Evolutionary conservation across 2,797 vertebrate species (phyloP), one percentile per base, ranked within the genome.

Genomic region (Sebastes trivittatus): DNA sequence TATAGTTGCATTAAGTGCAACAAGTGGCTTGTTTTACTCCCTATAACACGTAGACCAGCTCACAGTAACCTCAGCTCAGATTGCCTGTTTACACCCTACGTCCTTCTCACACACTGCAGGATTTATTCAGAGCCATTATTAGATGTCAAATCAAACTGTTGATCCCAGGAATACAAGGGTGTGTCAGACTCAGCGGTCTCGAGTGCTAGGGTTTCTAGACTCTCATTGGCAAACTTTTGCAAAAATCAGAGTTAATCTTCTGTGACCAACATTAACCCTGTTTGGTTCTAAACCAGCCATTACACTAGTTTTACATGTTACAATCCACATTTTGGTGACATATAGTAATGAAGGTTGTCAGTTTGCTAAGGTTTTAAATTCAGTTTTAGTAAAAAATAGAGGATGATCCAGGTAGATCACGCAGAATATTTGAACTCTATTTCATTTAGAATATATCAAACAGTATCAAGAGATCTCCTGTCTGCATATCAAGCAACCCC

Each of bases 1-100:
- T 14, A 25, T 23, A 0, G 29, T 32, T 60, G 29, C 58, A 29
- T 29, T 0, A 29, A 10, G 0, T 36, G 32, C 34, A 64, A 10
- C 62, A 64, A 3, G 36, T 64, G 54, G 54, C 54, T 23, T 23
- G 54, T 6, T 25, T 56, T 23, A 23, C 54, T 11, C 22, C 11
- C 10, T 56, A 13, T 7, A 56, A 56, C 11, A n/a, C 49, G 0
- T 7, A 46, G 42, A 46, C 16, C 18, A 52, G 49, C 49, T 46
- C 16, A 60, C 27, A 32, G 59, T 20, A n/a, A 62, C 60, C 10
- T 34, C 60, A 34, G 11, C 60, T 62, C 60, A 62, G 60, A 11
- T n/a, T 61, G 10, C 4, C 1, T 54, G 52, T 22, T 54, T 11
- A 11, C 52, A 54, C 52, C 52, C n/a, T 54, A 7, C 6, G 16